Evolutionary conservation across 2,113 vertebrate species (phyloP).

Genomic region (cattle (Bos taurus)): ARS-UCD2.0 NC_037357.1:28563501-28564000

Average conservation of each 20-base stretch:
- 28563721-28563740: background rate
- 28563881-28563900: background rate
- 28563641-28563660: background rate
- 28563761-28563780: background rate
- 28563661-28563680: background rate
- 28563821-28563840: background rate
- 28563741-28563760: background rate
- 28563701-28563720: background rate
- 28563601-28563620: background rate
- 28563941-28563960: too few relatives aligned
- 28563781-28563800: background rate
- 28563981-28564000: too few relatives aligned
- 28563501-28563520: background rate
- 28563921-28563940: background rate
- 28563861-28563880: background rate
- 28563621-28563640: background rate
- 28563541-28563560: background rate
- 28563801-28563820: background rate
- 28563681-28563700: background rate
- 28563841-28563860: background rate
- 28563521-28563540: background rate
- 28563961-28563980: too few relatives aligned
- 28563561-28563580: background rate
- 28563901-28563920: background rate
- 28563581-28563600: background rate